These are phyloP conservation scores for Saxidomus purpurata DNA, from an alignment of 1,140 invertebrate genomes.

Conservation along the genomic window DNA sequence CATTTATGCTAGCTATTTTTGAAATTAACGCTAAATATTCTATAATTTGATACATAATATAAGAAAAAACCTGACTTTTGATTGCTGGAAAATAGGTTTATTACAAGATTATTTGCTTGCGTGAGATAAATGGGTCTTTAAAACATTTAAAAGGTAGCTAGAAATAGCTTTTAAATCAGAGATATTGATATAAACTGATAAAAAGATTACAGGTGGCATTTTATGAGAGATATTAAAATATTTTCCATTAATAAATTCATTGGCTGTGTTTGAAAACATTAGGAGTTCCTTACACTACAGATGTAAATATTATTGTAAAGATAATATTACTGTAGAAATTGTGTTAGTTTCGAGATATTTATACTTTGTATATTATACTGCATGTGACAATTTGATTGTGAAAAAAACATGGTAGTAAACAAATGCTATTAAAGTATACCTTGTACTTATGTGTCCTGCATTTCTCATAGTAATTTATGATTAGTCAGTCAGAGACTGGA, in stretches of 20 bases:
- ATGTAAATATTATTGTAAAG: slow-evolving; percentile 17
- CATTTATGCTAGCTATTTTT: too few species aligned
- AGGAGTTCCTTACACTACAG: not conserved
- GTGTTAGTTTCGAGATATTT: slow-evolving; percentile 25
- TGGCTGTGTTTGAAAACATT: not conserved
- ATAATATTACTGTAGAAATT: slow-evolving; percentile 39
- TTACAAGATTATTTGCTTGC: too few species aligned
- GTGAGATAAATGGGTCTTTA: too few species aligned
- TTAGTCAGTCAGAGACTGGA: too few species aligned
- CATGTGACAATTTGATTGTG: slow-evolving; percentile 37
- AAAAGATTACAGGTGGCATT: not conserved
- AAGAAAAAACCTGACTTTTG: too few species aligned
- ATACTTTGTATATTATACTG: slow-evolving; percentile 24
- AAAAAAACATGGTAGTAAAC: slow-evolving; percentile 37
- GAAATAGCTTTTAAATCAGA: not conserved
- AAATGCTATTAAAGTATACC: slow-evolving; percentile 38
- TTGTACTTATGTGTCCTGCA: not conserved
- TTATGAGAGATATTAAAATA: not conserved
- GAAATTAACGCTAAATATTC: too few species aligned
- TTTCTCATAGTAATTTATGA: too few species aligned
- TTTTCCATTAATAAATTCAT: not conserved
- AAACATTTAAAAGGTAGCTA: too few species aligned
- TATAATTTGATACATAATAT: too few species aligned
- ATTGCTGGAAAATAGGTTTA: too few species aligned
- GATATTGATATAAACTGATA: not conserved